phyloP scores from a whole-genome alignment of 2,113 vertebrate species.

The Prietella phreatophila region DNA sequence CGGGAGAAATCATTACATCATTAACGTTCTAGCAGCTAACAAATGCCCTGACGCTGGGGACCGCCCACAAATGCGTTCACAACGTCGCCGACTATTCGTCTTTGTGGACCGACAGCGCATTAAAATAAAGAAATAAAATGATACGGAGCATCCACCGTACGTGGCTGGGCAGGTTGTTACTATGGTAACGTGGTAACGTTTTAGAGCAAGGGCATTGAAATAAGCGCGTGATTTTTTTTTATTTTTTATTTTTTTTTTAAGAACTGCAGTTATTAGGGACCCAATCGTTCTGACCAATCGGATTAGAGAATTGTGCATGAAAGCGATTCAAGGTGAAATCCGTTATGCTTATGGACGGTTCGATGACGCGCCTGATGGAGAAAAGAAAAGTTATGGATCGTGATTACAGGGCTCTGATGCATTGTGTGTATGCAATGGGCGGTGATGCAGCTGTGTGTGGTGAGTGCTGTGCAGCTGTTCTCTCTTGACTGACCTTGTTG shows the following conservation, averaged over 20 bases:
- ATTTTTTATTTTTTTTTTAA: too few relatives aligned
- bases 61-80: background rate
- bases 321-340: background rate
- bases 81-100: background rate
- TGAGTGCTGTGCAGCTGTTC: background rate
- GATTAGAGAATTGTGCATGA: background rate
- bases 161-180: background rate
- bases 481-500: constrained; percentile 41
- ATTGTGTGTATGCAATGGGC: background rate
- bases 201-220: background rate
- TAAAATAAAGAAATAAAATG: background rate
- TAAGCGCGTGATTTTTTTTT: background rate
- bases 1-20: too few relatives aligned
- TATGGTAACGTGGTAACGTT: background rate
- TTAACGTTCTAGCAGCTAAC: background rate
- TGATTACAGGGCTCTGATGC: background rate
- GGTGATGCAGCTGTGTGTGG: constrained; percentile 8
- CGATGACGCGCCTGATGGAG: background rate
- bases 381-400: background rate
- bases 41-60: background rate
- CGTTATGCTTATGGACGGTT: background rate
- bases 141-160: fast-evolving
- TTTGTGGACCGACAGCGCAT: background rate
- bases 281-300: background rate
- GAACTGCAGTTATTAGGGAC: background rate